Evolutionary conservation across 2,113 vertebrate genomes (phyloP), one percentile per base, ranked within the genome.

Genomic region (Onychorhynchus coronatus): DNA sequence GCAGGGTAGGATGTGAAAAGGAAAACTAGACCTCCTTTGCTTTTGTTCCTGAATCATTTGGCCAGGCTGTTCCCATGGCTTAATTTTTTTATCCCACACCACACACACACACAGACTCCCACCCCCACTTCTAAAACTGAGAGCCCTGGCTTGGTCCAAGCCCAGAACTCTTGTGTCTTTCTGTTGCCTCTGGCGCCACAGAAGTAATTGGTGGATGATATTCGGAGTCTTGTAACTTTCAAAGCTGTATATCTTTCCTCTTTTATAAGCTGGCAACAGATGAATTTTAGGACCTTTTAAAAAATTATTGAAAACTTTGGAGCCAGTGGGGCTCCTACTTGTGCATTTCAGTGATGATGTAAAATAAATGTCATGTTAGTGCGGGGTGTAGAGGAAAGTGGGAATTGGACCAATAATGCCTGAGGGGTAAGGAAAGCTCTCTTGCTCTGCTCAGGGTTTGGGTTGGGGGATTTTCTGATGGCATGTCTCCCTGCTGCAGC

Each of bases 211-310:
- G 76, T 66, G 7, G 10, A 78, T 84, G 88, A 86, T 93, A 85
- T 46, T 72, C 41, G 56, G 44, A 89, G 44, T 24, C 80, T 63
- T 68, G 41, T 91, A 92, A 95, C 83, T 81, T 88, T 30, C 47
- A 78, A 87, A 58, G 66, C 70, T 87, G 53, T 91, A 30, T 91
- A 72, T 96, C 86, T 96, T 95, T 89, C 31, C 44, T 85, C 28
- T 94, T 96, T 95, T 95, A 92, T 92, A 96, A 89, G 91, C 77
- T 96, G 91, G 91, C 77, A 95, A 81, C 61, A 92, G 80, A 93
- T 81, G 83, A 82, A 87, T 94, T 97, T 96, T 89, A 91, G 86
- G 70, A 82, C 62, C 92, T 93, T 92, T 95, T 24, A 85, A 95
- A 95, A 97, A 93, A 81, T 61, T 96, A 92, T 56, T 78, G 90